Conservation (phyloP, 1,140 invertebrate genomes). For the Zophobas atratus region DNA sequence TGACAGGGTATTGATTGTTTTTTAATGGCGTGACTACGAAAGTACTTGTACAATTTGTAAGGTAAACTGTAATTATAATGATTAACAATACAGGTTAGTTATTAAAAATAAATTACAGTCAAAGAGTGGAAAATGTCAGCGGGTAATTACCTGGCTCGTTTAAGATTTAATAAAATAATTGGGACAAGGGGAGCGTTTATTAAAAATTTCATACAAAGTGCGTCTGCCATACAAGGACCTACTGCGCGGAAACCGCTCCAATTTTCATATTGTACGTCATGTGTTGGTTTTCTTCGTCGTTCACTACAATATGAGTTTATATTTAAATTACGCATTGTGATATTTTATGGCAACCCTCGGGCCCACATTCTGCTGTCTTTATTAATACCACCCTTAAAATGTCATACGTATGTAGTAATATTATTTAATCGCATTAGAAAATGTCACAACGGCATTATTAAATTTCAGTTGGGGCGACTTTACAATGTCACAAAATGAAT, state of each 20-base stretch:
- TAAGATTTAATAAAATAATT: slow-evolving; percentile 42
- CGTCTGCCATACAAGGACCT: slow-evolving; percentile 7
- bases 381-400: slow-evolving; percentile 44
- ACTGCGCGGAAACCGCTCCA: slow-evolving; percentile 21
- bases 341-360: slow-evolving; percentile 37
- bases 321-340: slow-evolving; percentile 46
- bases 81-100: slow-evolving; percentile 13
- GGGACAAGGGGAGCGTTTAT: slow-evolving; percentile 28
- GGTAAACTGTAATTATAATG: slow-evolving; percentile 18
- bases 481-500: slow-evolving; percentile 33
- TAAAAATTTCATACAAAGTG: slow-evolving; percentile 34
- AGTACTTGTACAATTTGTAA: slow-evolving; percentile 12
- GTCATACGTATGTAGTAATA: slow-evolving; percentile 46
- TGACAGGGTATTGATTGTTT: no score
- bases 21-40: neutral
- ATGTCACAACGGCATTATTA: slow-evolving; percentile 45
- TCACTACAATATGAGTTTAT: slow-evolving; percentile 39
- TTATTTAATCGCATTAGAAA: slow-evolving; percentile 43
- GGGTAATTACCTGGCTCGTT: slow-evolving; percentile 27
- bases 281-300: slow-evolving; percentile 33
- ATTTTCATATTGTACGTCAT: slow-evolving; percentile 21
- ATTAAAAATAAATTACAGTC: slow-evolving; percentile 33
- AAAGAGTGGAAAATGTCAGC: slow-evolving; percentile 24
- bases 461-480: slow-evolving; percentile 27
- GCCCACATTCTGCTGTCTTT: slow-evolving; percentile 29